These are phyloP conservation scores for Micrasema longulum DNA, from an alignment of 1,140 invertebrate species.

Conservation along the genomic window DNA sequence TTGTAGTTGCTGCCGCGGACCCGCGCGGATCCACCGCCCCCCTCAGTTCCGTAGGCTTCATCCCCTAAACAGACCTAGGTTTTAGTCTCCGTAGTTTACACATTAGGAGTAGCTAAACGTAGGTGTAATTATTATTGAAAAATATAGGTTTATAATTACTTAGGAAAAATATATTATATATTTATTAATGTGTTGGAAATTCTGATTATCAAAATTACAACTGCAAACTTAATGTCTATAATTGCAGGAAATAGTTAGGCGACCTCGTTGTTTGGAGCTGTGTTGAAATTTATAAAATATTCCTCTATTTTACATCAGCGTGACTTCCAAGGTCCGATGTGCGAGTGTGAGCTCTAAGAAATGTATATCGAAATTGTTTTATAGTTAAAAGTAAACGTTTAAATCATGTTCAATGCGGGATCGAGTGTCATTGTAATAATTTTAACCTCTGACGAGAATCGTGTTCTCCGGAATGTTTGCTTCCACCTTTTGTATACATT, in stretches of 20 bases:
- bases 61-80: slow-evolving; percentile 44
- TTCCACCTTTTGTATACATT: slow-evolving; percentile 44
- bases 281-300: slow-evolving; percentile 42
- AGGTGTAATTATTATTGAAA: slow-evolving; percentile 54
- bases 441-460: slow-evolving; percentile 2
- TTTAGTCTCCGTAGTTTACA: slow-evolving; percentile 53
- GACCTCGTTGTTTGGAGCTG: slow-evolving; percentile 38
- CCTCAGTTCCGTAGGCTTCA: slow-evolving; percentile 40
- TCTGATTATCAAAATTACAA: slow-evolving; percentile 50
- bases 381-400: slow-evolving; percentile 27
- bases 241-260: slow-evolving; percentile 47
- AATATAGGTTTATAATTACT: slow-evolving; percentile 54
- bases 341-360: slow-evolving; percentile 3
- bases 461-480: slow-evolving; percentile 34
- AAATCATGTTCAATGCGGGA: slow-evolving; percentile 4
- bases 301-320: slow-evolving; percentile 49
- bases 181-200: slow-evolving; percentile 55
- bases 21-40: neutral
- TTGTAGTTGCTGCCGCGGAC: too few relatives aligned
- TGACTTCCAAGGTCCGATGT: slow-evolving; percentile 14
- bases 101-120: slow-evolving; percentile 54
- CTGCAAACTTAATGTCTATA: slow-evolving; percentile 48
- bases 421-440: slow-evolving; percentile 19
- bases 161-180: slow-evolving; percentile 53
- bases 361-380: slow-evolving; percentile 39